phyloP scores from a whole-genome alignment of 2,113 vertebrate species.

The Aptenodytes forsteri region DNA sequence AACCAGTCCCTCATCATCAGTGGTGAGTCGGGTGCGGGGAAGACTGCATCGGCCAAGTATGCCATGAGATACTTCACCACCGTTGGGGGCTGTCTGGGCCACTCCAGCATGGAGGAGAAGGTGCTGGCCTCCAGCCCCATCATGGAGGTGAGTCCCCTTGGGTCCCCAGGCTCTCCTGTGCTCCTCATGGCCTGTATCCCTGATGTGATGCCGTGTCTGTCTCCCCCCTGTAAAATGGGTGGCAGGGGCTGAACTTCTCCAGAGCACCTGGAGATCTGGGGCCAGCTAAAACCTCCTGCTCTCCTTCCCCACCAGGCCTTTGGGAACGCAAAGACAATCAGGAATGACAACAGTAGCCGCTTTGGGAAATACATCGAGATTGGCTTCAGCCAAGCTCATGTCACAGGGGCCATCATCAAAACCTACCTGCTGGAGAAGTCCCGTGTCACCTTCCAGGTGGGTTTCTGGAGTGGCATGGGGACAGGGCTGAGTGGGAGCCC shows the following conservation, averaged over 20 bases:
- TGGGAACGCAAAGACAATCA: conserved; percentile 81
- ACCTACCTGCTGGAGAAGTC: conserved; percentile 84
- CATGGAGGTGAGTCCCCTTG: not conserved
- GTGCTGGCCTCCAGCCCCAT: not conserved
- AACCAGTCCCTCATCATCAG: conserved; percentile 3
- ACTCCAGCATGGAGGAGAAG: not conserved
- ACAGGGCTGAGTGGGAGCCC: not conserved
- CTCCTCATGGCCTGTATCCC: not conserved
- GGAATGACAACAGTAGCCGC: conserved; percentile 84
- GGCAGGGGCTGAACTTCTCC: not conserved
- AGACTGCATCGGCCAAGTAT: not conserved
- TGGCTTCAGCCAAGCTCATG: conserved; percentile 70
- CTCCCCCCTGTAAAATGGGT: not conserved
- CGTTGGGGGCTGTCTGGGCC: fast-evolving
- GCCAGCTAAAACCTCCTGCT: not conserved
- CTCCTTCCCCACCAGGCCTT: conserved; percentile 68
- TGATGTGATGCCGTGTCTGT: not conserved
- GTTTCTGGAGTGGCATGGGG: not conserved
- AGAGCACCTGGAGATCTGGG: not conserved
- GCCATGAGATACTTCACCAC: not conserved
- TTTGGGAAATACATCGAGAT: conserved; percentile 86
- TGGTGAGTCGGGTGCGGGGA: fast-evolving
- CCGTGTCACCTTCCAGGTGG: conserved; percentile 81
- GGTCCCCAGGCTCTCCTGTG: too few relatives aligned
- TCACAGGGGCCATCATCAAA: conserved; percentile 81